Base-by-base conservation (phyloP, 2,113 vertebrate species). In the Zosterops borbonicus region DNA sequence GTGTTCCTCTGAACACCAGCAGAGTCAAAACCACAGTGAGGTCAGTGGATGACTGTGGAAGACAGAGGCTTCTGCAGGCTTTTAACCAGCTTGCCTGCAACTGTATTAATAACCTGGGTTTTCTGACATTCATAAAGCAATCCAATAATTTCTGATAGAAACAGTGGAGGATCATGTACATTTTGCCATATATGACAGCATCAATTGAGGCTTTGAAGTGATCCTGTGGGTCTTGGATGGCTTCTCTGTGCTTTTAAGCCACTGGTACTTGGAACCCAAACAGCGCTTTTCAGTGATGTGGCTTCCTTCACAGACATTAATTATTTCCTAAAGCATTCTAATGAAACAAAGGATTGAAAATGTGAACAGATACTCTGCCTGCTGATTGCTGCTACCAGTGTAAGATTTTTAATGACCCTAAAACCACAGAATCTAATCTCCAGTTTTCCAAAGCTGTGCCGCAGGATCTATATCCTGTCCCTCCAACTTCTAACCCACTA, bases 1-100 rank as follows among this genome's bases (percentile, higher is more conserved):
- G 5, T 58, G 27, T 21, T 92, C 87, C 60, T 91, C 44, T 91
- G 88, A 96, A 95, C 86, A 86, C 60, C 90, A 93, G 56, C 64
- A 83, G 78, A 95, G 85, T 95, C 91, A 70, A 97, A 97, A 96
- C 90, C 94, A 97, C 96, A 93, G 84, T 96, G 96, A 96, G 71
- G 63, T 96, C 91, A 96, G 92, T 80, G 87, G 90, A 90, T 77
- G 85, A 91, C 56, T 95, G 49, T 58, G 71, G 95, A 97, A 77
- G 79, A 91, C 60, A 87, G 80, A 92, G 47, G 65, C n/a, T 94
- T 96, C 90, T 67, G 18, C 39, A 83, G 87, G 52, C 87, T 89
- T 42, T 58, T 46, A 82, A 64, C 76, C 82, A 94, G 37, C 92
- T 94, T 94, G 70, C 78, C 44, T 89, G 37, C 21, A 65, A 75